Evolutionary conservation across 2,888 invertebrate genomes (phyloP), one percentile per base, ranked within the genome.

Genomic region (Strigamia transsilvanica): DNA sequence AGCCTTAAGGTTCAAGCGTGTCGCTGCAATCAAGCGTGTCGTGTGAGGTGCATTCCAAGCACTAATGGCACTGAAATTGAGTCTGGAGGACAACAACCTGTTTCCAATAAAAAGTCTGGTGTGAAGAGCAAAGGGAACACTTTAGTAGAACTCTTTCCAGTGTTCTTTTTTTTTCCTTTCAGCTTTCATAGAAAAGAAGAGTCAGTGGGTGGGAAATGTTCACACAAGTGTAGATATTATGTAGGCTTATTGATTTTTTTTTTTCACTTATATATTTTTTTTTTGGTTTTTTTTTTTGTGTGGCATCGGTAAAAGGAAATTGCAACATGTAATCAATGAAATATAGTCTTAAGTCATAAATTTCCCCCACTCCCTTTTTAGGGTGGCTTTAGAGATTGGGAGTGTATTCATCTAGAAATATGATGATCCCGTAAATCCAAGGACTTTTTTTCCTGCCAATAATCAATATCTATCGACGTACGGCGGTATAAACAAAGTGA

Each of bases 21-120:
- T 73, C 73, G 73, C 73, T 73, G 73, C 73, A 73, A 73, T 73
- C 73, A 73, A 73, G 73, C 73, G 73, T 73, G 73, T 73, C 73
- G 73, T 73, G 73, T 73, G 73, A 73, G 73, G 73, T 73, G 73
- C 73, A 73, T 73, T 73, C 73, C 73, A 73, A 73, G 73, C 73
- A 32, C 73, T 73, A 73, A 73, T 73, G 73, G 73, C 73, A 73
- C 73, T 73, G 73, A 73, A 73, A 73, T 73, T 73, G 73, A 73
- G 73, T 73, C 73, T 73, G 73, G 73, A 73, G 73, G 73, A 73
- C 73, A 73, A 73, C 73, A 73, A 73, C 73, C 73, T 73, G 73
- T 73, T 73, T 73, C 73, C 73, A 73, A 73, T 73, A 73, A 73
- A 73, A 73, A 73, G 73, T 73, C 73, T 73, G 73, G 73, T 73